Evolutionary conservation across 2,797 vertebrate species (phyloP).

Genomic region (Phylloscopus collybita): DNA sequence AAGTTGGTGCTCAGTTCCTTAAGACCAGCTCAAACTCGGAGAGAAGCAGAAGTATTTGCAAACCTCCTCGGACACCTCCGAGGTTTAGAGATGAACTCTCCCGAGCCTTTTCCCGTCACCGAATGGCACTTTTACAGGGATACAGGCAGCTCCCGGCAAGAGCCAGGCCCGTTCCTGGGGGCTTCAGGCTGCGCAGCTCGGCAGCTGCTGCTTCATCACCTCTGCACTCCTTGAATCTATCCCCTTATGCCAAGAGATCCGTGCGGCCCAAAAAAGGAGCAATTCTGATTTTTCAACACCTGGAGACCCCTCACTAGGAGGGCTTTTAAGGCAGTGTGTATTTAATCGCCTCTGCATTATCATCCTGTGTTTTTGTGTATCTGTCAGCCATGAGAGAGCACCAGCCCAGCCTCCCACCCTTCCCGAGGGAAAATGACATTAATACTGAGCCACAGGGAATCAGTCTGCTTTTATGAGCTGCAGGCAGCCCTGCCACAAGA

Average conservation of each 20-base stretch:
- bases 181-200: not conserved
- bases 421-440: not conserved
- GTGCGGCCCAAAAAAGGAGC: accelerated
- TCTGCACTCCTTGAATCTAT: too few species aligned
- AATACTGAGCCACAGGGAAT: not conserved
- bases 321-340: not conserved
- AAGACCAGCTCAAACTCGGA: not conserved
- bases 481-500: not conserved
- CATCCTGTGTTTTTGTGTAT: not conserved
- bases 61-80: not conserved
- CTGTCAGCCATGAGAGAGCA: not conserved
- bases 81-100: accelerated
- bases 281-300: not conserved
- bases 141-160: accelerated
- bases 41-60: not conserved
- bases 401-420: not conserved
- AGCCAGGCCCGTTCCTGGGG: accelerated
- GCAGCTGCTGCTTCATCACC: not conserved
- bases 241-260: too few species aligned
- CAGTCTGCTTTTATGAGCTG: not conserved
- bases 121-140: accelerated
- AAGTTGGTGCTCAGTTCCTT: not conserved
- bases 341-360: not conserved
- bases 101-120: not conserved
- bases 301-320: not conserved